A percentile compares a stretch with the other conserved stretches of the same genome.
phyloP scores from a whole-genome alignment of 2,797 vertebrate genomes.

The Benthosema pterotum region DNA sequence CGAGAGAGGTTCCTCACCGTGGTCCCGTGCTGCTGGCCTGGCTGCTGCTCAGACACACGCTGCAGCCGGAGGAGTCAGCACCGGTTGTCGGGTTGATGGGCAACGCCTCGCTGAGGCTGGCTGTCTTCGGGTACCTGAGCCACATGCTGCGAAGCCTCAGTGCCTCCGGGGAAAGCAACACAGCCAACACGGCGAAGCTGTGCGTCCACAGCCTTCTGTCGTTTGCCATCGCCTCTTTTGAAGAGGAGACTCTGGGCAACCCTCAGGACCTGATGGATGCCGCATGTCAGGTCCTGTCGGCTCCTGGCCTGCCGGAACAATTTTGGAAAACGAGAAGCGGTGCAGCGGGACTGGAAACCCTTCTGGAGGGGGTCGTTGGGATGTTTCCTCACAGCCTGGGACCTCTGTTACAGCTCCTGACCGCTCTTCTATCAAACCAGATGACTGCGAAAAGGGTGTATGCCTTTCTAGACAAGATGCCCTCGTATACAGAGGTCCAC shows the following conservation, averaged over 20 bases:
- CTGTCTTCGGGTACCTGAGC: constrained; percentile 92
- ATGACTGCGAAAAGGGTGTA: constrained; percentile 97
- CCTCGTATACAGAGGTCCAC: constrained; percentile 93
- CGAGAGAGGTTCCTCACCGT: constrained; percentile 92
- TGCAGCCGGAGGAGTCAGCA: constrained; percentile 86
- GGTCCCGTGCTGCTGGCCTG: constrained; percentile 93
- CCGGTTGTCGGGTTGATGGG: constrained; percentile 87
- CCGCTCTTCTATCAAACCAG: constrained; percentile 93
- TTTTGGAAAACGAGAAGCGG: constrained; percentile 98
- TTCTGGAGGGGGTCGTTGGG: constrained; percentile 93
- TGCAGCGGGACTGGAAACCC: constrained; percentile 91
- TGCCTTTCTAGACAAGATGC: constrained; percentile 98
- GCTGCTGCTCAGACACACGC: constrained; percentile 93
- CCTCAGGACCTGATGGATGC: constrained; percentile 94
- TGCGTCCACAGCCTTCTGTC: constrained; percentile 95
- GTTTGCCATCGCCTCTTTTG: constrained; percentile 92
- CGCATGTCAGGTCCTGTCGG: constrained; percentile 92
- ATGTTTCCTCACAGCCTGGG: constrained; percentile 93
- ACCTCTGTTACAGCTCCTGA: constrained; percentile 92
- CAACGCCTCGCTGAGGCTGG: constrained; percentile 89
- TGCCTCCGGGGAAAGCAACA: constrained; percentile 91
- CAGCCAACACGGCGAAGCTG: constrained; percentile 94
- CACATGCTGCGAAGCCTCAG: constrained; percentile 88
- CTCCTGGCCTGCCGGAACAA: constrained; percentile 91
- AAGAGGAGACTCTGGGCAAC: constrained; percentile 89